A percentile compares a stretch with the other conserved stretches of the same genome.
Evolutionary conservation across 1,140 invertebrate genomes (phyloP).

Genomic region (Hestina assimilis): DNA sequence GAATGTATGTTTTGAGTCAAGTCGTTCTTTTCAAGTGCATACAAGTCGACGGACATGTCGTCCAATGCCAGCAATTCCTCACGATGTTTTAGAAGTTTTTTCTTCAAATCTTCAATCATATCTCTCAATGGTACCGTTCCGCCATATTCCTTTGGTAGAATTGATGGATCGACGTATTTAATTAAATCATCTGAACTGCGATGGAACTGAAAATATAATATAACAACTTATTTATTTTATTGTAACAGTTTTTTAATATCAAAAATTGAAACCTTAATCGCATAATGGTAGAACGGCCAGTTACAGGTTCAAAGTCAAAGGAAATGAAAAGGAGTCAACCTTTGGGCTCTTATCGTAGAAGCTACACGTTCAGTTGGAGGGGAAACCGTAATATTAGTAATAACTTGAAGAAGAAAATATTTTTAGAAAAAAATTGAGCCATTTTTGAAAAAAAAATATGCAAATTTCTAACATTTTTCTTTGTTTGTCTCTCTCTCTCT

Average conservation of each 20-base stretch:
- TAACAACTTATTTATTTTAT: constrained; percentile 3
- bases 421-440: too few relatives aligned
- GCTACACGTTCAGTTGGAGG: too few relatives aligned
- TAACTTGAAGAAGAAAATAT: too few relatives aligned
- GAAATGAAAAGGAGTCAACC: too few relatives aligned
- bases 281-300: too few relatives aligned
- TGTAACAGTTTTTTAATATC: not conserved
- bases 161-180: constrained; percentile 83
- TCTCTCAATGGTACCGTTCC: constrained; percentile 87
- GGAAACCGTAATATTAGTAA: too few relatives aligned
- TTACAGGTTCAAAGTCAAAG: too few relatives aligned
- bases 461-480: too few relatives aligned
- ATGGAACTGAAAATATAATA: constrained; percentile 81
- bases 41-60: constrained; percentile 87
- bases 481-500: too few relatives aligned
- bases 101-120: constrained; percentile 88
- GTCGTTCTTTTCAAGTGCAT: constrained; percentile 81
- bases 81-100: constrained; percentile 81
- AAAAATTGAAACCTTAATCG: too few relatives aligned
- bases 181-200: constrained; percentile 84
- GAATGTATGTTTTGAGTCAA: constrained; percentile 83
- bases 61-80: constrained; percentile 85
- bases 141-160: constrained; percentile 92
- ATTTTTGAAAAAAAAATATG: too few relatives aligned
- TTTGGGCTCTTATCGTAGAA: too few relatives aligned